A percentile compares a stretch with the other conserved stretches of the same genome.
These are phyloP conservation scores for Macheiramphus alcinus DNA, from an alignment of 2,113 vertebrate species.

Conservation along the genomic window DNA sequence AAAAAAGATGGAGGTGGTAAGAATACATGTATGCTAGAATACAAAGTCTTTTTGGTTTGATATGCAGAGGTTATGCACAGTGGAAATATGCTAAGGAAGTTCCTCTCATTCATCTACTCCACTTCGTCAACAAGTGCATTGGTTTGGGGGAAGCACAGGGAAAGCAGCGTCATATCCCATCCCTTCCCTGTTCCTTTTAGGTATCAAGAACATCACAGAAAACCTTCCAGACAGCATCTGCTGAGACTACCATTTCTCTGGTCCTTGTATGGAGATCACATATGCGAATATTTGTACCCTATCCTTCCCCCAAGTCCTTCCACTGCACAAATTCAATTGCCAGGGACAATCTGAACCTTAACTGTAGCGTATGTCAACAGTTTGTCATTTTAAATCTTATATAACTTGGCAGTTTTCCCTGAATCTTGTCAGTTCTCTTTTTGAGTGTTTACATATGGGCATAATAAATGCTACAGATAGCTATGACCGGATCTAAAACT, in stretches of 20 bases:
- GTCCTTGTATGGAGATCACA: background rate
- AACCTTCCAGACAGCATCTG: background rate
- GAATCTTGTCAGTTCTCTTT: constrained; percentile 9
- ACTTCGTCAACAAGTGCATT: background rate
- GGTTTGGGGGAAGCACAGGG: background rate
- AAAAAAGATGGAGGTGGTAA: background rate
- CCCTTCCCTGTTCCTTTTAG: background rate
- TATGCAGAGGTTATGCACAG: background rate
- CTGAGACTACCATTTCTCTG: background rate
- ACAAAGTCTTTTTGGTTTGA: background rate
- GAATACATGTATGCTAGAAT: background rate
- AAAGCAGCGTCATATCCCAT: background rate
- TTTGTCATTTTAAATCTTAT: constrained; percentile 19
- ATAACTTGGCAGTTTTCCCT: constrained; percentile 1
- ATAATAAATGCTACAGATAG: background rate
- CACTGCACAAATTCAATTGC: background rate
- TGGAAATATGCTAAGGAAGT: background rate
- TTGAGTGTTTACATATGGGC: background rate
- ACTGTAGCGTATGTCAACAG: background rate
- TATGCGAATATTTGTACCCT: background rate
- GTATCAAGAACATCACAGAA: background rate
- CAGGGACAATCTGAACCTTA: background rate
- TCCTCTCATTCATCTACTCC: background rate
- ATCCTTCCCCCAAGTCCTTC: background rate
- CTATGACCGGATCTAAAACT: background rate